Conservation (phyloP, 2,888 invertebrate genomes). For the Ophion slaviceki region DNA sequence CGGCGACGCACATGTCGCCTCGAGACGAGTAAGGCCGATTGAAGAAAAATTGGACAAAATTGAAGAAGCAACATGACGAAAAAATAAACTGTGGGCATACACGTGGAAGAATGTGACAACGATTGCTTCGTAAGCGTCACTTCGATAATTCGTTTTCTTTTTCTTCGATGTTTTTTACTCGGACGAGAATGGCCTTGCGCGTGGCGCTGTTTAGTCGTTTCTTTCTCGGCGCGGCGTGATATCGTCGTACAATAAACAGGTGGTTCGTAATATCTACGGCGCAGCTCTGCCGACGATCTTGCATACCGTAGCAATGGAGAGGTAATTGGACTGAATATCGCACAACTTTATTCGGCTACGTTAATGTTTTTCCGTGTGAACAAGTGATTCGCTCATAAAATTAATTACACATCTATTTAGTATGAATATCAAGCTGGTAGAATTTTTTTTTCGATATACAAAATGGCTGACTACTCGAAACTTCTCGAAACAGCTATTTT, state of each 20-base stretch:
- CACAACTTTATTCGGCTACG: neutral
- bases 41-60: neutral
- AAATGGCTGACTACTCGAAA: no score
- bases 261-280: neutral
- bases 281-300: neutral
- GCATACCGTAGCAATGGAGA: neutral
- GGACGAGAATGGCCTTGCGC: neutral
- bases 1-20: neutral
- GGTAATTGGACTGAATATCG: neutral
- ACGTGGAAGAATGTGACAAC: neutral
- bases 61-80: neutral
- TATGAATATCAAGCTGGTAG: no score
- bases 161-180: neutral
- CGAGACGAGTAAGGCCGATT: neutral
- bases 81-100: neutral
- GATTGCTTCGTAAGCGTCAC: neutral
- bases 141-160: neutral
- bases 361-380: neutral
- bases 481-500: no score
- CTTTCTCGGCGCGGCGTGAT: neutral
- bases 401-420: no score
- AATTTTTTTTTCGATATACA: no score
- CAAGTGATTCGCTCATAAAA: no score
- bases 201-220: neutral
- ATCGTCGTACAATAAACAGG: neutral